These are phyloP conservation scores for Lacerta bilineata DNA, from an alignment of 2,797 vertebrate genomes.

Conservation along the genomic window DNA sequence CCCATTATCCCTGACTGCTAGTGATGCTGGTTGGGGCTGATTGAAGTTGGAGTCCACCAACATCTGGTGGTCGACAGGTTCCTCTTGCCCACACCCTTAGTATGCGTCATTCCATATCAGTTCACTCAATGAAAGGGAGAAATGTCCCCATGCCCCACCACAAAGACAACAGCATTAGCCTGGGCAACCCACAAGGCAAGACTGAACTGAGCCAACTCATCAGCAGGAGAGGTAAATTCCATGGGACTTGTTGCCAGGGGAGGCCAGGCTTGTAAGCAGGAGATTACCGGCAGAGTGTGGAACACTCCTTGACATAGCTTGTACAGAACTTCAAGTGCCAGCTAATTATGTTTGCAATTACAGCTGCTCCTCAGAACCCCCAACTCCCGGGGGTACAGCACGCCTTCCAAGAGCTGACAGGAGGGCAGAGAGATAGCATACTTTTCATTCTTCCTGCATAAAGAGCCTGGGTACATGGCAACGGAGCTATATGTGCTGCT, in stretches of 20 bases:
- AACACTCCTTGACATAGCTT: background rate
- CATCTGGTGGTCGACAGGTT: too few species aligned
- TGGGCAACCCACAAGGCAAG: background rate
- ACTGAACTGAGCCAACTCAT: background rate
- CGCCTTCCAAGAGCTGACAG: background rate
- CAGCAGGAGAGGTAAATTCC: background rate
- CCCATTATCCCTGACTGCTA: too few species aligned
- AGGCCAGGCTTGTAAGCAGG: background rate
- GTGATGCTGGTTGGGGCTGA: too few species aligned
- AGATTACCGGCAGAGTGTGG: background rate
- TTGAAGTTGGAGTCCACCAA: too few species aligned
- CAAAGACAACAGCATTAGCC: background rate
- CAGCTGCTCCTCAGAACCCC: background rate
- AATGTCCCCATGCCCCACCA: background rate
- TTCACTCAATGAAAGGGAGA: background rate
- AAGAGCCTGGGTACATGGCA: background rate
- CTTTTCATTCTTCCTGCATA: background rate
- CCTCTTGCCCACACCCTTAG: too few species aligned
- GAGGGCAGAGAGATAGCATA: background rate
- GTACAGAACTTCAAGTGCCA: background rate
- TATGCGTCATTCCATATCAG: too few species aligned
- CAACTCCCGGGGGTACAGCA: background rate
- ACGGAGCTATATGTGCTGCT: background rate
- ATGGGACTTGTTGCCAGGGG: background rate
- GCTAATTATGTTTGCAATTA: slow-evolving; percentile 16